Percentiles rank a stretch among this genome's conserved stretches.
Evolutionary conservation across 2,113 vertebrate species (phyloP).

Genomic region (Capreolus pygargus): DNA sequence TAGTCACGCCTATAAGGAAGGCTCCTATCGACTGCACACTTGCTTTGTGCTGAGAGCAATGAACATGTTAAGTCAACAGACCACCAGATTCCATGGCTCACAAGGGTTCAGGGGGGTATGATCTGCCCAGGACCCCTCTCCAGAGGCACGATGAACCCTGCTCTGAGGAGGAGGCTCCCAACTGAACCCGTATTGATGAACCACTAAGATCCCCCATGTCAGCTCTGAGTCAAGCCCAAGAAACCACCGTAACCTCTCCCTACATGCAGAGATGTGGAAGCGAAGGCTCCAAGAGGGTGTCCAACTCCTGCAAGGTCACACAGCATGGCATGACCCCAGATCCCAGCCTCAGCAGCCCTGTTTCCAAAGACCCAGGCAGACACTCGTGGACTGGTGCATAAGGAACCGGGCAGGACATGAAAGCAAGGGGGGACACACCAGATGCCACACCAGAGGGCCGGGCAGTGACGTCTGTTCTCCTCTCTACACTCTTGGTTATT

Average conservation of each 20-base stretch:
- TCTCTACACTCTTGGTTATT: not conserved
- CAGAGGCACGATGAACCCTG: not conserved
- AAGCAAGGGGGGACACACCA: not conserved
- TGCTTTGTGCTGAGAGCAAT: not conserved
- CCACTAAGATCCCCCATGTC: not conserved
- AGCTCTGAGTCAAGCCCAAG: not conserved
- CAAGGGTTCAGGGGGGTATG: not conserved
- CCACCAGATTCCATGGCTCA: not conserved
- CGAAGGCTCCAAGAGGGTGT: not conserved
- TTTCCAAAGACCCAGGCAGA: not conserved
- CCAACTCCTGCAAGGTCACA: not conserved
- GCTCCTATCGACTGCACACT: not conserved
- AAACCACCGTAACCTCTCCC: not conserved
- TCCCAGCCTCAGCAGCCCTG: not conserved
- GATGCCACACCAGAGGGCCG: not conserved
- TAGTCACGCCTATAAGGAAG: not conserved
- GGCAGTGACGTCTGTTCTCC: not conserved
- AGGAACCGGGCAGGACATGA: not conserved
- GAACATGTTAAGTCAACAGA: not conserved
- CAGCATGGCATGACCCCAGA: not conserved
- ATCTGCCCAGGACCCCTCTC: no score
- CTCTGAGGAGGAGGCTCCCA: not conserved
- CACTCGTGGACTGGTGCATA: not conserved
- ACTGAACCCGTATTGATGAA: rapidly evolving
- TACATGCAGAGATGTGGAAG: not conserved